A percentile compares a stretch with the other conserved stretches of the same genome.
phyloP scores from a whole-genome alignment of 2,888 invertebrate species.

The Encarsia formosa region DNA sequence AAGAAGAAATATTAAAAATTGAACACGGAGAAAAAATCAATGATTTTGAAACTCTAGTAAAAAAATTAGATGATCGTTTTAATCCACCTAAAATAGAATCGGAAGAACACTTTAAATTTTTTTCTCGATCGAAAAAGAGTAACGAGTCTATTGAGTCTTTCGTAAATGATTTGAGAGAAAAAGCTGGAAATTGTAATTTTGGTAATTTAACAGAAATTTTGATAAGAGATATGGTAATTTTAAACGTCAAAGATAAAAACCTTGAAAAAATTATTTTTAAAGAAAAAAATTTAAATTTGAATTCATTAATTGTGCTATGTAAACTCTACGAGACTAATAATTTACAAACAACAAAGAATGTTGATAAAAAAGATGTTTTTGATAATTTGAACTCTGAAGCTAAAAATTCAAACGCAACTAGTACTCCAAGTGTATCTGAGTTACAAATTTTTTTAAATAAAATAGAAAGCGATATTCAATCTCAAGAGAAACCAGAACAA shows the following conservation, averaged over 20 bases:
- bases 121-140: constrained; percentile 14
- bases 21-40: constrained; percentile 15
- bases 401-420: neutral
- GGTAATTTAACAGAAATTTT: constrained; percentile 18
- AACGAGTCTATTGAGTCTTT: constrained; percentile 25
- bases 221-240: constrained; percentile 23
- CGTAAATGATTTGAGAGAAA: constrained; percentile 19
- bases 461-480: no score
- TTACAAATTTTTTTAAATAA: no score
- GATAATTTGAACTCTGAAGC: neutral
- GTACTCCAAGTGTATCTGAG: no score
- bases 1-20: constrained; percentile 19
- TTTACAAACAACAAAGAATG: constrained; percentile 12
- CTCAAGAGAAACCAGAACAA: no score
- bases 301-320: constrained; percentile 11
- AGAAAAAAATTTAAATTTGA: constrained; percentile 17
- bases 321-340: constrained; percentile 15
- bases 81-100: constrained; percentile 25
- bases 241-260: constrained; percentile 24
- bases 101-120: constrained; percentile 25
- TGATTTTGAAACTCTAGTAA: constrained; percentile 18
- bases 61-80: constrained; percentile 26
- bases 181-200: constrained; percentile 27
- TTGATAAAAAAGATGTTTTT: constrained; percentile 7
- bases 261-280: constrained; percentile 18